Evolutionary conservation across 2,888 invertebrate species (phyloP).

Genomic region (Hybos culiciformis): DNA sequence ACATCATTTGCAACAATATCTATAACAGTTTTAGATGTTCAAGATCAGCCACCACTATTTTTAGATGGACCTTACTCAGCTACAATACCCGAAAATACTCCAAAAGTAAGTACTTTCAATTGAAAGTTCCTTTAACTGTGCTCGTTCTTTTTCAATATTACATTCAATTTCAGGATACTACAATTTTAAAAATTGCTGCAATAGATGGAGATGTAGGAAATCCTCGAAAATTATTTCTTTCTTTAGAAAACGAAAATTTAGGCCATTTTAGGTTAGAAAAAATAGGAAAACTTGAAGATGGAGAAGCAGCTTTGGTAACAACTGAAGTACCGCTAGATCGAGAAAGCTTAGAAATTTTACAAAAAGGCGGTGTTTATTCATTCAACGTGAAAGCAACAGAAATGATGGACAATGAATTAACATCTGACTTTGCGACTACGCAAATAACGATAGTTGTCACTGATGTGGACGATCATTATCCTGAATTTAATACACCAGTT

Average conservation of each 20-base stretch:
- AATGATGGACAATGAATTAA: constrained; percentile 53
- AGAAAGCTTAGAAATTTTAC: constrained; percentile 57
- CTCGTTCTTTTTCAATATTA: not conserved
- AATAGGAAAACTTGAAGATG: constrained; percentile 37
- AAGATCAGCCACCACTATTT: constrained; percentile 72
- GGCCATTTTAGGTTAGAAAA: constrained; percentile 52
- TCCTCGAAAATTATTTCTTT: constrained; percentile 49
- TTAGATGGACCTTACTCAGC: constrained; percentile 67
- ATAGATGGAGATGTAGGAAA: constrained; percentile 71
- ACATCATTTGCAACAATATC: constrained; percentile 58
- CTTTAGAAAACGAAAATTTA: constrained; percentile 53
- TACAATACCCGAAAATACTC: constrained; percentile 59
- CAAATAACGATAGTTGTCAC: constrained; percentile 63
- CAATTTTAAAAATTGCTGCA: constrained; percentile 57
- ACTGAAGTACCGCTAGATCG: constrained; percentile 54
- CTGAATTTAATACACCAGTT: constrained; percentile 50
- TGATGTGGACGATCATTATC: constrained; percentile 64
- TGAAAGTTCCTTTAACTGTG: not conserved
- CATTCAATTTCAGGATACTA: constrained; percentile 37
- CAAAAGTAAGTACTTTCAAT: constrained; percentile 36
- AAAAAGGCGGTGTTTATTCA: constrained; percentile 65
- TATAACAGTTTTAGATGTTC: constrained; percentile 62
- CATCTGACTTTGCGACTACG: constrained; percentile 52
- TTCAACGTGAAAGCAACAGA: constrained; percentile 62
- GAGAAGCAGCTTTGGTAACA: constrained; percentile 46